Evolutionary conservation across 2,797 vertebrate species (phyloP).

Genomic region (Squalus acanthias): DNA sequence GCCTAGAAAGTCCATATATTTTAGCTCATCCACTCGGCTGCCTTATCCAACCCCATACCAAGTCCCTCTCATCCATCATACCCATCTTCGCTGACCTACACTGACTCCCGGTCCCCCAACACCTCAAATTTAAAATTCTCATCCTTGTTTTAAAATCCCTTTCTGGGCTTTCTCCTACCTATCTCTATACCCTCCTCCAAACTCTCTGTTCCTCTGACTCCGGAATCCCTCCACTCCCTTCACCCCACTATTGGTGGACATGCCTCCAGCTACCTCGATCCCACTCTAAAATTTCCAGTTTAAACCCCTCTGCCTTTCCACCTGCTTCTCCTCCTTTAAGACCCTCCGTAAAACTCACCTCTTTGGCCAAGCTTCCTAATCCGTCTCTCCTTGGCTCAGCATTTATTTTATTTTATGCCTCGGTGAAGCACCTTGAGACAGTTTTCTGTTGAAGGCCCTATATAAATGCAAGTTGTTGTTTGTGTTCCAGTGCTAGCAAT

Average conservation of each 20-base stretch:
- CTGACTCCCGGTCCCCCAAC: not conserved
- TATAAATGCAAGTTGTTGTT: too few relatives aligned
- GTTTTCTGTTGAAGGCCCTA: too few relatives aligned
- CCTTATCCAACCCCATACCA: not conserved
- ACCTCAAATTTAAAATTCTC: not conserved
- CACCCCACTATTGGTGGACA: too few relatives aligned
- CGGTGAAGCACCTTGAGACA: not conserved
- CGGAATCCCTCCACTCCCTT: too few relatives aligned
- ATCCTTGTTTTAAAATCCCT: not conserved
- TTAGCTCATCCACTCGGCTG: not conserved
- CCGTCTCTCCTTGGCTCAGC: not conserved
- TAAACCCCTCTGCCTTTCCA: not conserved
- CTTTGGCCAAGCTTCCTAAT: not conserved
- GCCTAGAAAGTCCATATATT: not conserved
- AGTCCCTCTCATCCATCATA: not conserved
- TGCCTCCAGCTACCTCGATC: not conserved
- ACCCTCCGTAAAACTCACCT: not conserved
- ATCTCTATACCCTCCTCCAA: not conserved
- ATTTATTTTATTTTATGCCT: not conserved
- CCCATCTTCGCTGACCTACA: not conserved
- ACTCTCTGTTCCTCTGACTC: not conserved
- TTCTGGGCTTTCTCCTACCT: not conserved
- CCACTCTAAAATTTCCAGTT: not conserved
- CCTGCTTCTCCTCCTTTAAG: not conserved
- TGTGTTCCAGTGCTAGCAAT: too few relatives aligned